Percentiles rank a stretch among this genome's conserved stretches.
Evolutionary conservation across 1,140 invertebrate species (phyloP).

Genomic region (Calycopis cecrops): DNA sequence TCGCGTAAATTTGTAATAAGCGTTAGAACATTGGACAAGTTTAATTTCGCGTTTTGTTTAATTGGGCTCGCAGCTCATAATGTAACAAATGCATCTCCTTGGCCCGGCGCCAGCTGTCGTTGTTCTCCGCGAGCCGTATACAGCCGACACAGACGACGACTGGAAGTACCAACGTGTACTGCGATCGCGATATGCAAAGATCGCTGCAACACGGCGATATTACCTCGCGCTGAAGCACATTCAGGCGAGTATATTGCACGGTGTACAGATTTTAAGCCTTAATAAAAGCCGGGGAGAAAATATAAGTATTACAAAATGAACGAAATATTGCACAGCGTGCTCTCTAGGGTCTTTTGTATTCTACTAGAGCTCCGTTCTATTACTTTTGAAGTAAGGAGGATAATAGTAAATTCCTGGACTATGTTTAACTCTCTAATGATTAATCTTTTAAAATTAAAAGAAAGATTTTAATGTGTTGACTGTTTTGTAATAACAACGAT

Average conservation of each 20-base stretch:
- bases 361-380: no score
- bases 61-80: slow-evolving; percentile 7
- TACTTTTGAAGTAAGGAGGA: no score
- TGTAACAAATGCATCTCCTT: slow-evolving; percentile 24
- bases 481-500: no score
- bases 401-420: no score
- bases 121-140: slow-evolving; percentile 24
- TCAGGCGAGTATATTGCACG: slow-evolving; percentile 5
- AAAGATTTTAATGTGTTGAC: no score
- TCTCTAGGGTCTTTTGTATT: no score
- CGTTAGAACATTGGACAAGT: not conserved
- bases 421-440: no score
- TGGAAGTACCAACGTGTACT: slow-evolving; percentile 20
- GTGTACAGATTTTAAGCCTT: slow-evolving; percentile 2
- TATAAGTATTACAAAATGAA: slow-evolving; percentile 9
- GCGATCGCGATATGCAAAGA: slow-evolving; percentile 31
- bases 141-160: slow-evolving; percentile 20
- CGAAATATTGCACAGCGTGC: not conserved
- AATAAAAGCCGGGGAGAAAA: slow-evolving; percentile 2
- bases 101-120: slow-evolving; percentile 25
- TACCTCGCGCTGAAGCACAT: slow-evolving; percentile 10
- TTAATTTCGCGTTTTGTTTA: slow-evolving; percentile 17
- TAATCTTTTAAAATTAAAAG: no score
- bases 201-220: slow-evolving; percentile 22
- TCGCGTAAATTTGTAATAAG: not conserved